A percentile compares a stretch with the other conserved stretches of the same genome.
Conservation (phyloP, 2,888 invertebrate species). For the Hemicrepidius hirtus region DNA sequence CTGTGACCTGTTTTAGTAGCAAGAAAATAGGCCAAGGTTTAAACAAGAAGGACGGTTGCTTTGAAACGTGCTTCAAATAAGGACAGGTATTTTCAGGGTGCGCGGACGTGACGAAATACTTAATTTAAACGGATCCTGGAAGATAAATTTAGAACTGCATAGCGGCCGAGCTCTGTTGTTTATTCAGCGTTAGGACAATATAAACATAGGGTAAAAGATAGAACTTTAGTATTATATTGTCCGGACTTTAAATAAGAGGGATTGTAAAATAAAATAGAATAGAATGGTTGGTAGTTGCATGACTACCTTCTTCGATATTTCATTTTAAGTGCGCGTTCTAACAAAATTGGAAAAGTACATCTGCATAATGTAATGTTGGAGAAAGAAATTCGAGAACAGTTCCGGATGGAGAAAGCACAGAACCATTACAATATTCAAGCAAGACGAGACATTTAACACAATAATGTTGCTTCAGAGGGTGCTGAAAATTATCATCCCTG, state of each 20-base stretch:
- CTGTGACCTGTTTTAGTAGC: constrained; percentile 24
- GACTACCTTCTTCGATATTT: not conserved
- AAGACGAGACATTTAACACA: not conserved
- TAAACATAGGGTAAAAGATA: no score
- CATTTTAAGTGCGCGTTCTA: constrained; percentile 1
- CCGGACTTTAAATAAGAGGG: no score
- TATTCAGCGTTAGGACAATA: no score
- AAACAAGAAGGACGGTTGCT: not conserved
- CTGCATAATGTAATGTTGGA: constrained; percentile 14
- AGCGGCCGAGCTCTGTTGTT: not conserved
- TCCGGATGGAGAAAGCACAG: not conserved
- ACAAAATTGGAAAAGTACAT: constrained; percentile 12
- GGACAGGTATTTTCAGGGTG: constrained; percentile 10
- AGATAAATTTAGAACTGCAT: constrained; percentile 17
- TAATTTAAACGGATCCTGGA: constrained; percentile 3
- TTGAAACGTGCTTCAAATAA: constrained; percentile 18
- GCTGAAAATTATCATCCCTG: constrained; percentile 14
- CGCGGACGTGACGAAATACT: not conserved
- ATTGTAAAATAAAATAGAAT: not conserved
- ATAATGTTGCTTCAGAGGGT: constrained; percentile 5
- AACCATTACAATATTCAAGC: not conserved
- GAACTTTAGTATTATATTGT: no score
- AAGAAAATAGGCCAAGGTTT: constrained; percentile 30
- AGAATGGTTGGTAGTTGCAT: not conserved
- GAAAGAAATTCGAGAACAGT: not conserved